Conservation (phyloP, 2,888 invertebrate species). For the Blastobasis adustella region DNA sequence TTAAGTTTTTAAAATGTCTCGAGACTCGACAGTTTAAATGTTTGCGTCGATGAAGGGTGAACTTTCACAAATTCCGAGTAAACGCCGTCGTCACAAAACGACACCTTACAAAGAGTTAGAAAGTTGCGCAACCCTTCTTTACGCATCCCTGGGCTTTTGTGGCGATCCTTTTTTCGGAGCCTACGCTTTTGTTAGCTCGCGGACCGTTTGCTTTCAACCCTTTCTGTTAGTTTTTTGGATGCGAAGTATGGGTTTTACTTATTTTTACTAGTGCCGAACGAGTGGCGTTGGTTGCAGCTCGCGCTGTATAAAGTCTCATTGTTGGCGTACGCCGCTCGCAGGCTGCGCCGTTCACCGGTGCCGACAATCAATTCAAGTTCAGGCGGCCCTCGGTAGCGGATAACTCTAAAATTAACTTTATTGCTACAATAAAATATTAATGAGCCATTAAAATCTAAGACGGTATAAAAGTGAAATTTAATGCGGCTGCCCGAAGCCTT, state of each 20-base stretch:
- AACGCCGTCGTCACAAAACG: slow-evolving; percentile 32
- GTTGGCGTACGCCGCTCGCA: too few species aligned
- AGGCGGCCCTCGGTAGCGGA: slow-evolving; percentile 61
- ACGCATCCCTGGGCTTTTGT: slow-evolving; percentile 53
- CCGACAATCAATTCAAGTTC: slow-evolving; percentile 33
- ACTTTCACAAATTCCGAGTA: slow-evolving; percentile 66
- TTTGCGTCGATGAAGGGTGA: slow-evolving; percentile 38
- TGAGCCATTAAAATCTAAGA: slow-evolving; percentile 70
- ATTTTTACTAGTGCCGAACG: slow-evolving; percentile 30
- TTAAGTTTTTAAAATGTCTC: slow-evolving; percentile 20
- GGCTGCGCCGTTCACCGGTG: too few species aligned
- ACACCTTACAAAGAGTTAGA: slow-evolving; percentile 70
- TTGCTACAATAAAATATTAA: slow-evolving; percentile 66
- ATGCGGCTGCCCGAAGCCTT: slow-evolving; percentile 53
- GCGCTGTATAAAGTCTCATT: too few species aligned
- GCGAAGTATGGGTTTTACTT: slow-evolving; percentile 44
- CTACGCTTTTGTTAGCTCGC: slow-evolving; percentile 50
- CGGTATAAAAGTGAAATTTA: slow-evolving; percentile 71
- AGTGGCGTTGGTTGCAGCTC: slow-evolving; percentile 12
- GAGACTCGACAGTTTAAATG: slow-evolving; percentile 20
- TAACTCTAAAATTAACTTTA: slow-evolving; percentile 70
- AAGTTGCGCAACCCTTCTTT: slow-evolving; percentile 73
- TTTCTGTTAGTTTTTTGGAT: slow-evolving; percentile 60
- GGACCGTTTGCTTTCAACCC: slow-evolving; percentile 61
- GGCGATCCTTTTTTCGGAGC: slow-evolving; percentile 51